Evolutionary conservation across 1,140 invertebrate genomes (phyloP), one percentile per base, ranked within the genome.

Genomic region (Sitodiplosis mosellana): DNA sequence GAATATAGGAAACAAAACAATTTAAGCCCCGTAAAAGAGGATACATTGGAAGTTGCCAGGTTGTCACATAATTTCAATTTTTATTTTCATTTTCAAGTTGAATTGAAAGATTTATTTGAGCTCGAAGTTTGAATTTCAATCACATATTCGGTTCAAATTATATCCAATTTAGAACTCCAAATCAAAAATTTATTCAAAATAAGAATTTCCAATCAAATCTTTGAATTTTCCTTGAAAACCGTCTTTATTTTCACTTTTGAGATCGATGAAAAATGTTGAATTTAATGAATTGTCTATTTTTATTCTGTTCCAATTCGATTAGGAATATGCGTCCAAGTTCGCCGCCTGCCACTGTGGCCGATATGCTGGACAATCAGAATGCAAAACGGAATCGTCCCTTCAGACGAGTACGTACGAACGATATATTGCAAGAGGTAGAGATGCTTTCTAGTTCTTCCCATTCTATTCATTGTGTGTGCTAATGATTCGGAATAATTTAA

Each of bases 31-130:
- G 65, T 82, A 46, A 80, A 81, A 51, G 91, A 97, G 69, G 92
- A 98, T 64, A 93, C 91, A 8, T 74, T 95, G 52, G 87, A 95
- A 69, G 81, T 97, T 10, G 83, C 89, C 1, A 81, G 81, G 59
- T 80, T 5, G 10, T 10, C 4, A 27, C 10, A 27, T 27, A 27
- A 27, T 27, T 27, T 27, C 10, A 27, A 27, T 27, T 27, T 10
- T 27, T 27, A 27, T 10, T 27, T 27, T 3, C 3, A 27, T 27
- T 27, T 27, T n/a, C n/a, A n/a, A n/a, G n/a, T n/a, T n/a, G n/a
- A n/a, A n/a, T n/a, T n/a, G n/a, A n/a, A n/a, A n/a, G n/a, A n/a
- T n/a, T n/a, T n/a, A n/a, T n/a, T n/a, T n/a, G n/a, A n/a, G n/a
- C n/a, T n/a, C n/a, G n/a, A n/a, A n/a, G n/a, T n/a, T n/a, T n/a